Base-by-base conservation (phyloP, 2,113 vertebrate species). In the Entelurus aequoreus region DNA sequence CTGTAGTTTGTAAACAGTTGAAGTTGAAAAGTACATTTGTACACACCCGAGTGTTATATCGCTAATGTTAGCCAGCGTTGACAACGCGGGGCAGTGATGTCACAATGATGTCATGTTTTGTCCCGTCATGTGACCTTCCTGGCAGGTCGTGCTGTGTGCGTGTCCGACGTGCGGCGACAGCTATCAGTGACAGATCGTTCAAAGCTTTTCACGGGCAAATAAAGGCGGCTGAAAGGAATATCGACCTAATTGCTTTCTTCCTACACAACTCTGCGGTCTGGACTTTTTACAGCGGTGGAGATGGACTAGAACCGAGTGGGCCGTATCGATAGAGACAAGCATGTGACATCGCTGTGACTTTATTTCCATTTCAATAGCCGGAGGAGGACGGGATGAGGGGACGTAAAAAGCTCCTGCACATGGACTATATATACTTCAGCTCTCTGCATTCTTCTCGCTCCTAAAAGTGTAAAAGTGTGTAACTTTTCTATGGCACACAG, bases 201-300 rank as follows among this genome's bases (percentile, higher is more conserved):
- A 89, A 85, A 89, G 90, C 84, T 90, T 90, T 90, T 93, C 93
- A 89, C 88, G 94, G 91, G 84, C 54, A 85, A 90, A 87, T 90
- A 91, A 89, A 90, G 88, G 88, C 88, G 75, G 90, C 88, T 93
- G 91, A 93, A 94, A 94, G 93, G 92, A 94, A 94, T 93, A 95
- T 94, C 92, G 93, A 96, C 93, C 91, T 94, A 92, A 95, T 93
- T 93, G 93, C 93, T 94, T 90, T 87, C 85, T 84, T 85, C 16
- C 68, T 46, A 15, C 12, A 21, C 54, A 44, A 14, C n/a, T 40
- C 19, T 14, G 7, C 9, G 8, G 6, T 59, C 57, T 51, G n/a
- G 49, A 58, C 16, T 19, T 28, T 55, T 55, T 55, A 10, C 37
- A 8, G 13, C 13, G 5, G 5, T 42, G 2, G 5, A 7, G 54